phyloP scores from a whole-genome alignment of 2,888 invertebrate species.

The Slavum lentiscoides region DNA sequence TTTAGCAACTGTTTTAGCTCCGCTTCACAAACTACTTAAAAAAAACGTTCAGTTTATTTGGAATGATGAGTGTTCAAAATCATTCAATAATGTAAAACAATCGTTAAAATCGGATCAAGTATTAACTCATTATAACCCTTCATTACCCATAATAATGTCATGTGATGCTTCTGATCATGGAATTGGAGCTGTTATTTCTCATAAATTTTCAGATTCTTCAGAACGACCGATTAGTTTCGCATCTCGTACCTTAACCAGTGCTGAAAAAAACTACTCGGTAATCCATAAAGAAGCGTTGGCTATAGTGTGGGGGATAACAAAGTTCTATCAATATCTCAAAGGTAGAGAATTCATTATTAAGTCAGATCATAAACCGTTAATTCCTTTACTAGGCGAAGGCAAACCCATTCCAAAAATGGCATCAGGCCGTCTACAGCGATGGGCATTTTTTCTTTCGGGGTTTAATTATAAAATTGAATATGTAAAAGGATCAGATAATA shows the following conservation, averaged over 20 bases:
- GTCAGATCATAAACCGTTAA: slow-evolving; percentile 38
- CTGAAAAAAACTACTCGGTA: slow-evolving; percentile 59
- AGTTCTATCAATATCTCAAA: slow-evolving; percentile 59
- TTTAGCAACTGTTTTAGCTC: not conserved
- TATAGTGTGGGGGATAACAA: slow-evolving; percentile 58
- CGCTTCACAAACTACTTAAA: not conserved
- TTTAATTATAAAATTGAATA: slow-evolving; percentile 39
- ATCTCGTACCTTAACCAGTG: slow-evolving; percentile 57
- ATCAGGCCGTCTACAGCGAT: slow-evolving; percentile 8
- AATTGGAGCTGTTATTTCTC: slow-evolving; percentile 55
- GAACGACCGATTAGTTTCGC: slow-evolving; percentile 58
- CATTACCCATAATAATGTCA: slow-evolving; percentile 21
- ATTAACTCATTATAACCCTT: slow-evolving; percentile 14
- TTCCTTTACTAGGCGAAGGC: slow-evolving; percentile 23
- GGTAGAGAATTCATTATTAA: slow-evolving; percentile 14
- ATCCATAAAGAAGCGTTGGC: slow-evolving; percentile 59
- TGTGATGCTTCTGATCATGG: slow-evolving; percentile 45
- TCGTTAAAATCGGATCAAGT: slow-evolving; percentile 21
- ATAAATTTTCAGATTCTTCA: slow-evolving; percentile 55
- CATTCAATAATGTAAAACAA: slow-evolving; percentile 1
- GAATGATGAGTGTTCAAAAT: not conserved
- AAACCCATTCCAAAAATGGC: slow-evolving; percentile 35
- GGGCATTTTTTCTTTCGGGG: slow-evolving; percentile 34
- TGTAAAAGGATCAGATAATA: slow-evolving; percentile 28
- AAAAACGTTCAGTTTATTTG: not conserved